Evolutionary conservation across 2,113 vertebrate genomes (phyloP).

Genomic region (Ciconia boyciana): DNA sequence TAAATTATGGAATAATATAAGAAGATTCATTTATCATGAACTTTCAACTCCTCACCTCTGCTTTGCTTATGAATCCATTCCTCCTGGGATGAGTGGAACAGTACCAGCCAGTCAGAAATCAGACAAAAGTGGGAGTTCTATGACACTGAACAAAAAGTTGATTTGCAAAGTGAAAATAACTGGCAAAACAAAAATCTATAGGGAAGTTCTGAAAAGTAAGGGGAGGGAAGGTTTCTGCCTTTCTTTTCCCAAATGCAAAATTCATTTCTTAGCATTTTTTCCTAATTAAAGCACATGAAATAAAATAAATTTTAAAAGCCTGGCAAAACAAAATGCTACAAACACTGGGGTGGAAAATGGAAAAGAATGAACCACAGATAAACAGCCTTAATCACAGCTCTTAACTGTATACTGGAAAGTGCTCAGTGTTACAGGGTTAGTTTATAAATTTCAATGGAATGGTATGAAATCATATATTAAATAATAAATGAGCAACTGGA

Average conservation of each 20-base stretch:
- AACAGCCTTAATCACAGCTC: conserved; percentile 26
- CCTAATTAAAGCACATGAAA: background rate
- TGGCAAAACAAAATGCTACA: background rate
- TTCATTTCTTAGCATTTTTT: background rate
- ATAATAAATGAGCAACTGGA: background rate
- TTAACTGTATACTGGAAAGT: background rate
- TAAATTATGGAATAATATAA: background rate
- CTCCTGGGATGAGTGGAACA: background rate
- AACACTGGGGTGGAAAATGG: background rate
- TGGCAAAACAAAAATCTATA: background rate
- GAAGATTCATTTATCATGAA: background rate
- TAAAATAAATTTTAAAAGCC: background rate
- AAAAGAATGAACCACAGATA: background rate
- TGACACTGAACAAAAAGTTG: background rate
- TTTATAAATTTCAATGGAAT: background rate
- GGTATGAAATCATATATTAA: background rate
- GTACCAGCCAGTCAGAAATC: background rate
- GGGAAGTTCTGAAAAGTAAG: background rate
- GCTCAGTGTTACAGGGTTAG: background rate
- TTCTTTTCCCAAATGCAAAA: background rate
- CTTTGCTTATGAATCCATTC: background rate
- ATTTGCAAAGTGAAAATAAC: background rate
- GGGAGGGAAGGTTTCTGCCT: background rate
- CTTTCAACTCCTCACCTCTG: conserved; percentile 15
- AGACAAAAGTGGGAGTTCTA: background rate